Evolutionary conservation across 1,140 invertebrate species (phyloP).

Genomic region (Drosophila ercepeae): DNA sequence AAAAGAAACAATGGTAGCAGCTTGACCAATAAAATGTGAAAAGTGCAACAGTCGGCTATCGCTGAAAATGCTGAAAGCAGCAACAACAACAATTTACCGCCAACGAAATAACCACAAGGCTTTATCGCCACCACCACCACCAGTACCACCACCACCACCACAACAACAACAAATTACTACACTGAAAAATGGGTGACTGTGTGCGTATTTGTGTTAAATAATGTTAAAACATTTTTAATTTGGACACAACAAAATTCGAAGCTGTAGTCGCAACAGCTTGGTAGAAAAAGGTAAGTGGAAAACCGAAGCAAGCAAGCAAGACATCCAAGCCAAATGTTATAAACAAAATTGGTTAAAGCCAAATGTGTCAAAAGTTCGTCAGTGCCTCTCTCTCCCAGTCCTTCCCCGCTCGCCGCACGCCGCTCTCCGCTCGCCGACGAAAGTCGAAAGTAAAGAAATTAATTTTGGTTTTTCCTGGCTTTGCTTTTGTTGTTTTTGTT

Average conservation of each 20-base stretch:
- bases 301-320: too few relatives aligned
- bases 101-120: constrained; percentile 45
- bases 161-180: constrained; percentile 44
- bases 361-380: constrained; percentile 63
- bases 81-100: constrained; percentile 27
- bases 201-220: constrained; percentile 71
- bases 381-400: constrained; percentile 23
- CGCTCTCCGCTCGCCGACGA: constrained; percentile 7
- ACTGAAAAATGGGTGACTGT: constrained; percentile 28
- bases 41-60: constrained; percentile 21
- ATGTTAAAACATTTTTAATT: constrained; percentile 71
- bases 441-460: constrained; percentile 48
- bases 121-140: constrained; percentile 39
- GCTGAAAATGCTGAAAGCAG: constrained; percentile 22
- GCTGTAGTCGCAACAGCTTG: constrained; percentile 46
- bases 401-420: neutral
- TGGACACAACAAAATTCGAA: constrained; percentile 51
- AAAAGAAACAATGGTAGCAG: constrained; percentile 31
- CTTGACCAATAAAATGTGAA: constrained; percentile 41
- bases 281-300: constrained; percentile 55
- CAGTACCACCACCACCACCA: neutral
- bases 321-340: constrained; percentile 55
- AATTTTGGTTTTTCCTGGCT: constrained; percentile 45
- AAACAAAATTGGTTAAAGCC: constrained; percentile 47
- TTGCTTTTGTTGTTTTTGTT: constrained; percentile 57